Evolutionary conservation across 53 echinoderm and acorn worm species (phyloP).

Genomic region (Henricia sp.): DNA sequence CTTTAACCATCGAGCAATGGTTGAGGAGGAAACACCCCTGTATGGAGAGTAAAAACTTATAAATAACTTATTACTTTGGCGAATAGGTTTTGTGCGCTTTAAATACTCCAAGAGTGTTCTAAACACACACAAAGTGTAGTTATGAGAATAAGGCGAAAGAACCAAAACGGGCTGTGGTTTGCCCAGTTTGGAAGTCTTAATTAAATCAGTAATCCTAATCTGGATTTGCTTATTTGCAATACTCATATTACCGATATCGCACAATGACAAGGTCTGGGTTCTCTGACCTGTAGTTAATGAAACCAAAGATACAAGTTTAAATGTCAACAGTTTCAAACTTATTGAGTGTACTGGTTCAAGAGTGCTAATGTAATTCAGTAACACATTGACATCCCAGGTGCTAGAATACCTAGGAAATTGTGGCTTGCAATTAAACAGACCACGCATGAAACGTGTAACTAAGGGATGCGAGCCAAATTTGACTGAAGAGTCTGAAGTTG

Average conservation of each 20-base stretch:
- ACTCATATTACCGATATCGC: not conserved
- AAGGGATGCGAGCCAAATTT: not conserved
- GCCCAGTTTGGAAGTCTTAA: conserved; percentile 1
- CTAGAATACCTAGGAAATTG: not conserved
- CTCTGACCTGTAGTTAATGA: conserved; percentile 21
- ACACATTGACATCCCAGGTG: conserved; percentile 1
- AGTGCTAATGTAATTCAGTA: not conserved
- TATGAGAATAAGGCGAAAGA: not conserved
- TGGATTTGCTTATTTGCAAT: conserved; percentile 12
- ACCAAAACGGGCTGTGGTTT: not conserved
- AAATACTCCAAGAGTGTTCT: not conserved
- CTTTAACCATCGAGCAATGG: not conserved
- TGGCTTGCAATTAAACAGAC: not conserved
- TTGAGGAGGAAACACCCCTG: not conserved
- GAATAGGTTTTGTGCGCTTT: not conserved
- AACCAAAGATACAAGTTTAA: conserved; percentile 7
- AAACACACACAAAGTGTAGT: not conserved
- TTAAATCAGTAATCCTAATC: conserved; percentile 9
- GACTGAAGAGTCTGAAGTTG: not conserved
- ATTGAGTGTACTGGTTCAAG: conserved; percentile 3
- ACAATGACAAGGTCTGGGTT: conserved; percentile 14
- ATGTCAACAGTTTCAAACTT: conserved; percentile 14
- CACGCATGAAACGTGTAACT: conserved; percentile 8
- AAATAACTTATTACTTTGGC: not conserved
- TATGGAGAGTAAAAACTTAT: not conserved